A percentile compares a stretch with the other conserved stretches of the same genome.
These are phyloP conservation scores for Osmerus eperlanus DNA, from an alignment of 2,113 vertebrate genomes.

Conservation along the genomic window DNA sequence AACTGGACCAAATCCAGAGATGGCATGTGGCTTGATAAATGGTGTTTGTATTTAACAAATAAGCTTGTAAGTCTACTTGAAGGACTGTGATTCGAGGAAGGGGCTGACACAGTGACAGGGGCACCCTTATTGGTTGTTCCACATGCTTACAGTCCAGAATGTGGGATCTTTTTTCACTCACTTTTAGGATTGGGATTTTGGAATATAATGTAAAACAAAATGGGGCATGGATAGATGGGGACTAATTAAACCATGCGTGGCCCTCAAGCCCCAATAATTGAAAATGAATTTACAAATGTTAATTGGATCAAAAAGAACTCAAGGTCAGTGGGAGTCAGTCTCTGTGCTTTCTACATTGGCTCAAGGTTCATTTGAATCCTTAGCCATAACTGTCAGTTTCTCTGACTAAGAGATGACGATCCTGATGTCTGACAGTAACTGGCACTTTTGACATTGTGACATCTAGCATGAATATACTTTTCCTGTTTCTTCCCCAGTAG, in stretches of 20 bases:
- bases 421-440: constrained; percentile 4
- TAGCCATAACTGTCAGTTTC: background rate
- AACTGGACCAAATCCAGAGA: constrained; percentile 15
- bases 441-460: constrained; percentile 21
- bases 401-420: constrained; percentile 1
- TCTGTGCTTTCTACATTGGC: no score
- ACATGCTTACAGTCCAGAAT: background rate
- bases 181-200: background rate
- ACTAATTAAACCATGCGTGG: no score
- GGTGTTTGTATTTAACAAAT: constrained; percentile 13
- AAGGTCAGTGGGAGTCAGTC: no score
- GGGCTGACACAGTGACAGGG: background rate
- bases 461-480: background rate
- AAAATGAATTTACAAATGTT: no score
- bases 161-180: constrained; percentile 1
- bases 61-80: background rate
- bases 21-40: constrained; percentile 3
- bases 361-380: no score
- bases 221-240: no score
- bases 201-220: no score
- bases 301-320: no score
- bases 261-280: no score
- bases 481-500: background rate
- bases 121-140: background rate
- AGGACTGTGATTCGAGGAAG: no score